Base-by-base conservation (phyloP, 2,888 invertebrate genomes). In the Parnassius orleans region DNA sequence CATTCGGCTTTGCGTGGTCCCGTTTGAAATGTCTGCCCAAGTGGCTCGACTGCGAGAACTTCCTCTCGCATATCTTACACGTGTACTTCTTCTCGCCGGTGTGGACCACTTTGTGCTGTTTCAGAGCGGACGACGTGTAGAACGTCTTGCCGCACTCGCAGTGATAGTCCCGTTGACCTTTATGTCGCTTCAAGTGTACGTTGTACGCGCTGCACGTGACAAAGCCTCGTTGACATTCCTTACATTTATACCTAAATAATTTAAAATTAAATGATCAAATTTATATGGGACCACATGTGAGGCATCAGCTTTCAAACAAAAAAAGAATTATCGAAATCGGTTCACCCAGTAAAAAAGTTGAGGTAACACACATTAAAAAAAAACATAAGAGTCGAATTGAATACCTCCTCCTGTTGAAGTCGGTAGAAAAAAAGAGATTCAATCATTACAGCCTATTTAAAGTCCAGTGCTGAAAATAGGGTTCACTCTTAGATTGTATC, bases 91-190 rank as follows among this genome's bases (percentile, higher is more conserved):
- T 90, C 66, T 90, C 86, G 1, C 91, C 92, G 0, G 92, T 90
- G 64, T 91, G 91, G 0, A 90, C 90, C 0, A 89, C 86, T 58
- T 75, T 80, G 65, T 91, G 91, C 68, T 90, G 90, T 72, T 91
- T 91, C 1, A 91, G 65, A 0, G 87, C 86, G 0, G 91, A 90
- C 0, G 89, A 87, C 0, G 91, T 91, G 77, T 88, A 91, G 74
- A 91, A 91, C 0, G 85, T 85, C 62, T 91, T 91, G 7, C 91
- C 91, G 48, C 91, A 91, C 47, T 91, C 92, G 66, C 91, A 91
- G 46, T 72, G 79, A 67, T 91, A 86, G 75, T 91, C 91, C 0
- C 86, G 70, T 64, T 90, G 92, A 0, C 91, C 91, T 68, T 86
- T 86, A 67, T 91, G 91, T 0, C 91, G 72, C 61, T 91, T 91